Conservation (phyloP, 2,113 vertebrate species). For the Oncorhynchus gorbuscha region DNA sequence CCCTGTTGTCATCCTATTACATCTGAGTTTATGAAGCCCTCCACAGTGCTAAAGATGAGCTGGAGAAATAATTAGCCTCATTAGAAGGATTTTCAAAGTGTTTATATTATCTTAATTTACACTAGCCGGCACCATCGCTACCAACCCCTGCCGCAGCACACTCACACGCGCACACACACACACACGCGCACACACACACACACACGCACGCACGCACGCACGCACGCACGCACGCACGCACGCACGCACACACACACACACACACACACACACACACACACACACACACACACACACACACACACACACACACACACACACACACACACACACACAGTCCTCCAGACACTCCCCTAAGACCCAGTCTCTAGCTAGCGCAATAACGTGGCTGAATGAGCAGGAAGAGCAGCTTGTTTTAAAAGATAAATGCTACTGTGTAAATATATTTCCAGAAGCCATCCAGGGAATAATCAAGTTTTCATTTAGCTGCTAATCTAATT, state of each 20-base stretch:
- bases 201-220: conserved; percentile 23
- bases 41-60: conserved; percentile 34
- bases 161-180: background rate
- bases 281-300: no score
- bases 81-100: conserved; percentile 68
- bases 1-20: conserved; percentile 3
- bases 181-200: conserved; percentile 28
- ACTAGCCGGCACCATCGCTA: conserved; percentile 1
- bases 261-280: background rate
- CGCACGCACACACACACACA: conserved; percentile 15
- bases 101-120: conserved; percentile 76
- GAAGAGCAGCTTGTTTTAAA: conserved; percentile 59
- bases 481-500: conserved; percentile 76
- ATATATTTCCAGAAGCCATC: conserved; percentile 56
- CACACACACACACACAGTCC: conserved; percentile 15
- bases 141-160: background rate
- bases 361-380: conserved; percentile 39
- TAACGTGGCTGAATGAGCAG: conserved; percentile 44
- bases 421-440: conserved; percentile 69
- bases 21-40: conserved; percentile 27
- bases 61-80: conserved; percentile 67
- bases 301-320: no score
- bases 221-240: conserved; percentile 25
- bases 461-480: conserved; percentile 77
- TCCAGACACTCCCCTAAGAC: conserved; percentile 47